phyloP scores from a whole-genome alignment of 2,797 vertebrate genomes.

The Enteromius afrohamiltoni region DNA sequence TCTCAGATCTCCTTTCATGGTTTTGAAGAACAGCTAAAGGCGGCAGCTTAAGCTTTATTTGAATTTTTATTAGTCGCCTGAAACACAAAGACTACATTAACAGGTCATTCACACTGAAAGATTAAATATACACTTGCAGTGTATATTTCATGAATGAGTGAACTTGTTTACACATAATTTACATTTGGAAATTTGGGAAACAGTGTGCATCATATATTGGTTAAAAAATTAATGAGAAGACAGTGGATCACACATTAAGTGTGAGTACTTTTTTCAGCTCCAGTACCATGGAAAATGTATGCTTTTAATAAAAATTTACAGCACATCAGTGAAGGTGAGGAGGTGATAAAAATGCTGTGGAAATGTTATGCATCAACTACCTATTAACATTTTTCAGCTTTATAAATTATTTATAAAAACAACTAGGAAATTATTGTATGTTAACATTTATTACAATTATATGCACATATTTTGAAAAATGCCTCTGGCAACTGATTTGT shows the following conservation, averaged over 20 bases:
- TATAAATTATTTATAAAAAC: background rate
- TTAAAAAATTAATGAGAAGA: background rate
- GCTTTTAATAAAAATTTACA: background rate
- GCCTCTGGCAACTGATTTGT: constrained; percentile 1
- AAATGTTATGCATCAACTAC: background rate
- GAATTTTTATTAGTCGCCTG: background rate
- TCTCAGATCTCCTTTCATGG: background rate
- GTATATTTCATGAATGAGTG: background rate
- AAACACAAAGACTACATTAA: background rate
- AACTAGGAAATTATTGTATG: background rate
- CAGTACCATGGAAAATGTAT: background rate
- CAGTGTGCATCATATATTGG: background rate
- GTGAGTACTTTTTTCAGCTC: background rate
- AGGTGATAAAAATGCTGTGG: background rate
- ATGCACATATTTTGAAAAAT: background rate
- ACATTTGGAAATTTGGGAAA: background rate
- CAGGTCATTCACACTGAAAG: background rate
- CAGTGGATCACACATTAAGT: background rate
- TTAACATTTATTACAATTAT: background rate
- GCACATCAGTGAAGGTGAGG: background rate
- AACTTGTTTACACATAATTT: background rate
- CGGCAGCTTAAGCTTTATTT: background rate
- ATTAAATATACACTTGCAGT: background rate
- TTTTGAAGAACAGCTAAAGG: background rate
- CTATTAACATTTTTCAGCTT: background rate